Conservation (phyloP, 2,797 vertebrate genomes). For the Protonibea diacanthus region DNA sequence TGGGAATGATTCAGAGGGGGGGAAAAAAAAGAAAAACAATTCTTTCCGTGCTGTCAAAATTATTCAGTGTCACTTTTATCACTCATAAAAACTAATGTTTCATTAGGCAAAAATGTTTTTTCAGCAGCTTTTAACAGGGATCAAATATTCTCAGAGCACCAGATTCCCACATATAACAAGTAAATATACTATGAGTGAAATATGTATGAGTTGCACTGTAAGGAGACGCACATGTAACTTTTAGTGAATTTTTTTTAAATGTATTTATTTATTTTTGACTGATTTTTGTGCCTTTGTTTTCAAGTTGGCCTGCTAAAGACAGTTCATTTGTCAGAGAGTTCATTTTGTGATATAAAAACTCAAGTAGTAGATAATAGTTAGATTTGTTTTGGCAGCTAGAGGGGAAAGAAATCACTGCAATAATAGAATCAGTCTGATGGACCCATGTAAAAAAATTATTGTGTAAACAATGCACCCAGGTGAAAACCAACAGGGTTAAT, state of each 20-base stretch:
- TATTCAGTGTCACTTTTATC: conserved; percentile 1
- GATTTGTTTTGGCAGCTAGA: background rate
- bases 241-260: background rate
- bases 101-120: background rate
- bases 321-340: too few species aligned
- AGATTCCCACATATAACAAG: background rate
- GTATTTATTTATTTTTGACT: background rate
- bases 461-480: background rate
- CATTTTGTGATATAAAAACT: background rate
- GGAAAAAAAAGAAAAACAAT: background rate
- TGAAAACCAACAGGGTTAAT: background rate
- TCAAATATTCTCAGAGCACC: background rate
- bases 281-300: background rate
- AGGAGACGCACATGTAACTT: too few species aligned
- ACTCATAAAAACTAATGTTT: conserved; percentile 9
- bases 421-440: background rate
- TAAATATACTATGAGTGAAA: background rate
- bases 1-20: conserved; percentile 24
- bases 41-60: conserved; percentile 20
- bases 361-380: background rate
- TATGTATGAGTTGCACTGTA: background rate
- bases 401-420: background rate
- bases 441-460: too few species aligned
- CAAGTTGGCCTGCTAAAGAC: too few species aligned
- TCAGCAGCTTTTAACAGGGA: background rate